phyloP scores from a whole-genome alignment of 2,888 invertebrate species.

The Megalurothrips usitatus region DNA sequence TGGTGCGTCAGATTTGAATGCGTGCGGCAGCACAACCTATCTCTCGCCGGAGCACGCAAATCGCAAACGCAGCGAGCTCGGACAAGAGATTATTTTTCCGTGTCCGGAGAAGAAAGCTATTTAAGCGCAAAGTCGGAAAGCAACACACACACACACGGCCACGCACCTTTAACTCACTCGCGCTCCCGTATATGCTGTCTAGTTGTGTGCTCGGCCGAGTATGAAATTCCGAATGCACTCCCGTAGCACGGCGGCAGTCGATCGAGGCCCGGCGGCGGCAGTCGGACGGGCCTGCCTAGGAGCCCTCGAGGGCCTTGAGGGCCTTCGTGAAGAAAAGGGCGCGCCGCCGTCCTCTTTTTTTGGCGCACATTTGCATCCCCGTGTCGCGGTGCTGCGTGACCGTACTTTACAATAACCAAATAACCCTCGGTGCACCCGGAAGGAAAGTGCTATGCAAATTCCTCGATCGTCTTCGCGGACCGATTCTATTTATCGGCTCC shows the following conservation, averaged over 20 bases:
- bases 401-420: neutral
- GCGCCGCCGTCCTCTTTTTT: neutral
- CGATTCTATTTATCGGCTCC: too few relatives aligned
- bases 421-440: too few relatives aligned
- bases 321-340: neutral
- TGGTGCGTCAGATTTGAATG: too few relatives aligned
- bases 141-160: neutral
- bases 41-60: neutral
- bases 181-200: neutral
- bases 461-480: too few relatives aligned
- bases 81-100: too few relatives aligned
- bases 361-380: neutral
- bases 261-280: neutral
- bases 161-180: neutral
- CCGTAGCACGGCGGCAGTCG: neutral
- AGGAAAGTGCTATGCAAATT: too few relatives aligned
- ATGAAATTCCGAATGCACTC: neutral
- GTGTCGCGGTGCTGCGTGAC: neutral
- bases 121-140: neutral
- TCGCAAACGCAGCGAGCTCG: neutral
- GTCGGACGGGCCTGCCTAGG: neutral
- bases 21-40: neutral
- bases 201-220: neutral
- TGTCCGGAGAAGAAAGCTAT: too few relatives aligned
- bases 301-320: neutral